phyloP scores from a whole-genome alignment of 2,113 vertebrate species.

The Archilochus colubris region DNA sequence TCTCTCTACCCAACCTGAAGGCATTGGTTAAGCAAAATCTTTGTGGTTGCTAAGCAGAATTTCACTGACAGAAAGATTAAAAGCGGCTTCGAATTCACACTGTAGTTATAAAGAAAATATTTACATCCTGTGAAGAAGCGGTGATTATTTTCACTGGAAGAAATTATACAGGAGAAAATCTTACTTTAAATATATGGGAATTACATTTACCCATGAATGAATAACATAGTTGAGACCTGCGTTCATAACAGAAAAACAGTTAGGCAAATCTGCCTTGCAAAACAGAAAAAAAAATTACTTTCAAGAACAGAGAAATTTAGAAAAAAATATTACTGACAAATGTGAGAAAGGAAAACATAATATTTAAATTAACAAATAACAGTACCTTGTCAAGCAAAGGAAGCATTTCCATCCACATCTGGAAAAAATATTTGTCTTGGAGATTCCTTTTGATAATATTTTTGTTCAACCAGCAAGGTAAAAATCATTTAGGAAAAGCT shows the following conservation, averaged over 20 bases:
- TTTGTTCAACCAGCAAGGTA: neutral
- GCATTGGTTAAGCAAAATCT: constrained; percentile 18
- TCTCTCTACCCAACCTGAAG: neutral
- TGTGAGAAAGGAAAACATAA: neutral
- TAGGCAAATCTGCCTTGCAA: neutral
- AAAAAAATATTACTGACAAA: neutral
- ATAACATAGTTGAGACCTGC: neutral
- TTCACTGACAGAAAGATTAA: constrained; percentile 49
- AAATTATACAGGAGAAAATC: constrained; percentile 32
- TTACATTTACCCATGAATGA: constrained; percentile 22
- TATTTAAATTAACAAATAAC: neutral
- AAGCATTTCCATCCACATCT: neutral
- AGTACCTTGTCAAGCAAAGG: neutral
- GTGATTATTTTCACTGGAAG: neutral
- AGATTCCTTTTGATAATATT: neutral
- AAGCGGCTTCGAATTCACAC: constrained; percentile 13
- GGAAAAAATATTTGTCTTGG: neutral
- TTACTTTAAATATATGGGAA: neutral
- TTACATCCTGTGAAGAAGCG: constrained; percentile 19
- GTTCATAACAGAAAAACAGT: neutral
- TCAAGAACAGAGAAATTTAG: neutral
- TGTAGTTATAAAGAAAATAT: constrained; percentile 41
- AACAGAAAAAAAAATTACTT: neutral
- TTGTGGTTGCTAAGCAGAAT: constrained; percentile 28
- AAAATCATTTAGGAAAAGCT: neutral